Conservation (phyloP, 1,140 invertebrate species). For the Philopotamus ludificatus region DNA sequence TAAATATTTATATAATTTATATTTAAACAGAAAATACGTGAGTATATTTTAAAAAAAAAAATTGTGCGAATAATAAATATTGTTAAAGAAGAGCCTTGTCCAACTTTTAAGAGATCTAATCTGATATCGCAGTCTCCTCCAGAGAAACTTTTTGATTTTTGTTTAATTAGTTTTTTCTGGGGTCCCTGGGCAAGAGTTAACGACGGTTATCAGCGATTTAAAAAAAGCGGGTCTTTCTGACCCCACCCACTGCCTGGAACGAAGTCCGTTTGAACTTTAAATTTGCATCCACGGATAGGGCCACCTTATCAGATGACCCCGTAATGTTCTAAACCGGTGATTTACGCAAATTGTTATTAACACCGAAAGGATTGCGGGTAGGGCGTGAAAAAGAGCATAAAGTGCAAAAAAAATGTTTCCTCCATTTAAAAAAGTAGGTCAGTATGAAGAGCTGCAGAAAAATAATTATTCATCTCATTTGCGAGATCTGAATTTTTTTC, state of each 20-base stretch:
- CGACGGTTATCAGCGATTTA: conserved; percentile 27
- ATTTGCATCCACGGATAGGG: conserved; percentile 25
- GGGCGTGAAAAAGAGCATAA: background rate
- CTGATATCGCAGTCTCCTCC: background rate
- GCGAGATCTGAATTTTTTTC: too few relatives aligned
- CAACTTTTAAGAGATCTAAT: background rate
- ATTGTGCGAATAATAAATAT: too few relatives aligned
- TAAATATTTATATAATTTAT: too few relatives aligned
- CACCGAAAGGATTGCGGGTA: conserved; percentile 15
- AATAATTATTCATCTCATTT: too few relatives aligned
- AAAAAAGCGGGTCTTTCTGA: conserved; percentile 25
- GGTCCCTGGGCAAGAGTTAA: conserved; percentile 18
- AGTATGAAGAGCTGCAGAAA: too few relatives aligned
- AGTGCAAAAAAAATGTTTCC: background rate
- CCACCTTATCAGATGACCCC: conserved; percentile 26
- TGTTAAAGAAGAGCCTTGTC: too few relatives aligned
- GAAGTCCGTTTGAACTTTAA: conserved; percentile 8
- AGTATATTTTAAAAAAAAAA: too few relatives aligned
- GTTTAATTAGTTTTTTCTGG: conserved; percentile 33
- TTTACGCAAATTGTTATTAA: conserved; percentile 28
- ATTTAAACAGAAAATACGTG: too few relatives aligned
- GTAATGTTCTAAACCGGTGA: conserved; percentile 5
- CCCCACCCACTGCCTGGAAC: conserved; percentile 5
- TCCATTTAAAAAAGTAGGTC: too few relatives aligned
- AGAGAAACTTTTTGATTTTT: conserved; percentile 30